Evolutionary conservation across 2,797 vertebrate genomes (phyloP), one percentile per base, ranked within the genome.

Genomic region (Channa striata): DNA sequence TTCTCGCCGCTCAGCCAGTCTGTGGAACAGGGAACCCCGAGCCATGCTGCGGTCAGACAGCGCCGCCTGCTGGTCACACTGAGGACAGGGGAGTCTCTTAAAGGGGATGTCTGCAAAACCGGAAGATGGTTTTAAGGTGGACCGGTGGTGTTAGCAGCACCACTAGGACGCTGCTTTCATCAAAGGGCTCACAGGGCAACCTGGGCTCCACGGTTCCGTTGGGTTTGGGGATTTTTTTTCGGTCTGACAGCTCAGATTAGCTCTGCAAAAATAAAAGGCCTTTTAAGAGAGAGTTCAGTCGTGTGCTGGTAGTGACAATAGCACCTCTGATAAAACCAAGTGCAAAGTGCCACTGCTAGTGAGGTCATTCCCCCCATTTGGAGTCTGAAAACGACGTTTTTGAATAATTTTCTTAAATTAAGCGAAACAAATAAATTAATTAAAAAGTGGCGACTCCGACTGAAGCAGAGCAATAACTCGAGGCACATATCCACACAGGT

Each of bases 91-190:
- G 8, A 8, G 12, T 19, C 71, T 92, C 92, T 93, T 93, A 94
- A 94, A 93, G 92, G 93, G 92, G 91, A 93, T 74, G 93, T 92
- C 77, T n/a, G n/a, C 2, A 19, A 86, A 89, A 52, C 74, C 85
- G 85, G 87, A 92, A 91, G 81, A 70, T 48, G 7, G 62, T 89
- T 90, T 94, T 94, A 94, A 94, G 92, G 93, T 94, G 84, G 93
- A 90, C 48, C 88, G 77, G 69, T 1, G 34, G 63, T 89, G 89
- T 89, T 93, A 70, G 46, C 66, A 42, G 65, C 62, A 25, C 52
- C 14, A 20, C 16, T 21, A 54, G 21, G 36, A 30, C 6, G 66
- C 2, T 23, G 52, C 23, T 25, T 56, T 17, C 8, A 59, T 39
- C 16, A 59, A 71, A 81, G 69, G 54, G 49, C 57, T 71, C 53